Base-by-base conservation (phyloP, 2,113 vertebrate genomes). In the Hippoglossus stenolepis region DNA sequence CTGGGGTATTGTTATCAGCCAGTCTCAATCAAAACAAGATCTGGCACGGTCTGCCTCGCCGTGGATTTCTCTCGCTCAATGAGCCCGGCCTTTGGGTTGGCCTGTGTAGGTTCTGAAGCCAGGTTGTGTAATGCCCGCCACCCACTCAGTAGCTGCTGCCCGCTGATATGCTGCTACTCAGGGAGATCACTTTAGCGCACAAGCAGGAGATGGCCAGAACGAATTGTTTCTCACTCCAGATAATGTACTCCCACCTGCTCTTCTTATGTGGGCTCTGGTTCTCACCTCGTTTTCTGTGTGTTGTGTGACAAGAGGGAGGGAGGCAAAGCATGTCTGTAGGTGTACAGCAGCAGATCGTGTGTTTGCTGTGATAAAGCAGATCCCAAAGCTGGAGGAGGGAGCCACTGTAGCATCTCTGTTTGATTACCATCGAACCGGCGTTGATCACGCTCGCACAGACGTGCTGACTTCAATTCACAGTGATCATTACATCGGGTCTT, bases 181-280 rank as follows among this genome's bases (percentile, higher is more conserved):
- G 89, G 84, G 76, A 86, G 90, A 90, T 90, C 83, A 84, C 88
- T 90, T 79, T 73, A 89, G 60, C 75, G 73, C 86, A 79, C 86
- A 84, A 69, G 85, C 88, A 65, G 70, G 64, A 82, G 85, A 89
- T 73, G 85, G 89, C 86, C 83, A 85, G 90, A 92, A 87, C 92
- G 38, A 88, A 91, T 87, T 85, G 88, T 88, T 88, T 86, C 84
- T 91, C 90, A 88, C 89, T 92, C 78, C 85, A 86, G 88, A 91
- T 93, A 91, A 93, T 90, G 83, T 88, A 91, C 92, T 88, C 93
- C 93, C 92, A 92, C 93, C 91, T 87, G 79, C 85, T 90, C 89
- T 88, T 87, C 84, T 89, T 85, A 81, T 82, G 89, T 87, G 84
- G 89, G 90, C 85, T 89, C 77, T 73, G 86, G 49, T 87, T 90